Conservation (phyloP, 2,888 invertebrate species). For the Anticlea derivata region DNA sequence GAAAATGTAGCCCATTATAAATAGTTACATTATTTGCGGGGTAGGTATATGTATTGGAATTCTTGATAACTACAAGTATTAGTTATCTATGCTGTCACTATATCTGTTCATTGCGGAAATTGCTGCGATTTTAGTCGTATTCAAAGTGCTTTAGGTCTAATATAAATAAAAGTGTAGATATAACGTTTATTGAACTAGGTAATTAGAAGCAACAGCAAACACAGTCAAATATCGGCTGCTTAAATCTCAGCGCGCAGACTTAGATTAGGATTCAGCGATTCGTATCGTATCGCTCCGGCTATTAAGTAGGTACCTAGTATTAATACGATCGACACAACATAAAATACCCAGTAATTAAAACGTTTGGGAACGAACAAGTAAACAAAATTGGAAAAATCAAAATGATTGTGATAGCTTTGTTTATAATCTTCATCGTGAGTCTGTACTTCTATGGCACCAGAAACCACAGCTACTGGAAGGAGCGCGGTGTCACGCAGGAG, state of each 20-base stretch:
- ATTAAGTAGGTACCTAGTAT: too few species aligned
- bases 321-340: slow-evolving; percentile 2
- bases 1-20: too few species aligned
- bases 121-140: neutral
- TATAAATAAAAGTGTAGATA: too few species aligned
- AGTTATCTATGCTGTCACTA: neutral
- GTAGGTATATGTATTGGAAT: too few species aligned
- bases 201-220: neutral
- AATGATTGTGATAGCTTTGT: slow-evolving; percentile 25
- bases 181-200: neutral
- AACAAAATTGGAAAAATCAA: neutral
- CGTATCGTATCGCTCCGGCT: slow-evolving; percentile 15
- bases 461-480: slow-evolving; percentile 54
- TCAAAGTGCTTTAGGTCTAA: neutral
- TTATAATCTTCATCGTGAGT: slow-evolving; percentile 34
- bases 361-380: neutral
- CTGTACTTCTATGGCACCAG: slow-evolving; percentile 53
- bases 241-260: slow-evolving; percentile 4
- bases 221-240: neutral
- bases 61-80: too few species aligned
- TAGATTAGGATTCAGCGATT: slow-evolving; percentile 16
- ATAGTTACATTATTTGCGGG: too few species aligned
- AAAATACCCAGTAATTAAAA: slow-evolving; percentile 12
- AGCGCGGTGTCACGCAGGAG: slow-evolving; percentile 55
- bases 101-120: too few species aligned